Evolutionary conservation across 2,888 invertebrate species (phyloP).

Genomic region (Lumbricus terrestris): DNA sequence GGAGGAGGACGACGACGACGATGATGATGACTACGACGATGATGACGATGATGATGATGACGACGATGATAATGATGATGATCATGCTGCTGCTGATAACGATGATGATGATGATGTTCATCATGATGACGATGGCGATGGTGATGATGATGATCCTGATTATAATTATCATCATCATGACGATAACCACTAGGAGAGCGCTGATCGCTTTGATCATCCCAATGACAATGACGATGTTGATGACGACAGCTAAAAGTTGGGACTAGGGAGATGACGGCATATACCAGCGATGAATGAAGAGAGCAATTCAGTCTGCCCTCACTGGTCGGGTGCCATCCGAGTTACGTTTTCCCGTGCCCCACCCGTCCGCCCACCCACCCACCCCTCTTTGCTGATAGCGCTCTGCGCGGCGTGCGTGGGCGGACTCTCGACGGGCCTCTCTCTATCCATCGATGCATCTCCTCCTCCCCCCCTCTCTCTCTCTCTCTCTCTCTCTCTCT

Average conservation of each 20-base stretch:
- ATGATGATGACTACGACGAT: conserved; percentile 19
- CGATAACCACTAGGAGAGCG: neutral
- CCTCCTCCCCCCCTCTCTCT: no score
- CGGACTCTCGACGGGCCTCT: neutral
- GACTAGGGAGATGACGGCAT: neutral
- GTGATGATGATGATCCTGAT: neutral
- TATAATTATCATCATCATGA: neutral
- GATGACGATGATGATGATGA: conserved; percentile 24
- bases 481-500: no score
- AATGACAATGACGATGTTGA: neutral
- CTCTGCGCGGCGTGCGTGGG: neutral
- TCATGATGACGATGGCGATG: neutral
- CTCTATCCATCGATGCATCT: neutral
- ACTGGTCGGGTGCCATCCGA: neutral
- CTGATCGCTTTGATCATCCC: neutral
- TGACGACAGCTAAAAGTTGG: neutral
- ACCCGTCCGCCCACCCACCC: no score
- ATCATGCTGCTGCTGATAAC: conserved; percentile 12
- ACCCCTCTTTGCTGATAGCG: neutral
- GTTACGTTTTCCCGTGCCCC: neutral
- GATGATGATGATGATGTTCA: neutral
- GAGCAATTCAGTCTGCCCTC: neutral
- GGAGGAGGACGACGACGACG: conserved; percentile 17
- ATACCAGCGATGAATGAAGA: no score
- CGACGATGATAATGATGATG: conserved; percentile 27